Evolutionary conservation across 2,797 vertebrate genomes (phyloP), one percentile per base, ranked within the genome.

Genomic region (Anableps anableps): DNA sequence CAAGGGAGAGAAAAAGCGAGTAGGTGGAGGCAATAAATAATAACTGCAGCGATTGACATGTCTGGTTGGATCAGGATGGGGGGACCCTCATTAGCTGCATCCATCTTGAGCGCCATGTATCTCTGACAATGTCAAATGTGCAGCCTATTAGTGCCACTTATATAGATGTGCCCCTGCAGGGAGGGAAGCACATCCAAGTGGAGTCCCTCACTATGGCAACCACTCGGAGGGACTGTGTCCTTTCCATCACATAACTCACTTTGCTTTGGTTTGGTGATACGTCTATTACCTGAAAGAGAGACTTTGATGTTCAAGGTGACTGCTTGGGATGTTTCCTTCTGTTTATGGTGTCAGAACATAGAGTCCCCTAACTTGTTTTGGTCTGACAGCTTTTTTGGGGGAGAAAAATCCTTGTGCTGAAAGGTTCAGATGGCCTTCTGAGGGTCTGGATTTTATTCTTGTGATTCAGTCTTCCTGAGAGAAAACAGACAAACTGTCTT

Each of bases 81-180:
- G 80, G 72, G 79, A 80, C 88, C 84, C 94, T 95, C 91, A 90
- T 95, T 96, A 95, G 89, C 86, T 23, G 26, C 86, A 91, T 95
- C 94, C 92, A 85, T 93, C 91, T 86, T 34, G 50, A 83, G 80
- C 77, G 16, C 80, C 81, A 80, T 55, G 78, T 93, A 92, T 91
- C 91, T 92, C 88, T 90, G 93, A 94, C 92, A 86, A 87, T 96
- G 95, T 96, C 96, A 96, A 90, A 93, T 85, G 73, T n/a, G 53
- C 75, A 89, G 92, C 95, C 94, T 93, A 95, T 96, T 96, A 96
- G 95, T 95, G 95, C 94, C 95, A 96, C 92, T 96, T 96, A 95
- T 73, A 85, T 87, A 82, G 86, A 89, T 75, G 71, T 78, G 85
- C 45, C 80, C 90, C 92, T 86, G 89, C 75, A 73, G 90, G 82